These are phyloP conservation scores for Xestia xanthographa DNA, from an alignment of 2,888 invertebrate species.

Conservation along the genomic window DNA sequence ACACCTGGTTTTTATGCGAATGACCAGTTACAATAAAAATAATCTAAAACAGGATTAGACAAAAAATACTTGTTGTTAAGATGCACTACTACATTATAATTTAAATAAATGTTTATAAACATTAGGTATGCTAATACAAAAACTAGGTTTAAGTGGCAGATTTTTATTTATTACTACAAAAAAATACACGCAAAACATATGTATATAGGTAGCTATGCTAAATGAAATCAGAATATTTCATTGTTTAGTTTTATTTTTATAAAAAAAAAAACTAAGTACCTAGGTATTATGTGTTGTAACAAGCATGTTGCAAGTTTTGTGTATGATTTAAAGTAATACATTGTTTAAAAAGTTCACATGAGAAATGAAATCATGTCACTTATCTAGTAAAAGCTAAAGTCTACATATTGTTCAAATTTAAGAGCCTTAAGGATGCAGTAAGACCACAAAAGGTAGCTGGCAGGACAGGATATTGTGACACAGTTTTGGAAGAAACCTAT, in stretches of 20 bases:
- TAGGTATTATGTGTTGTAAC: background rate
- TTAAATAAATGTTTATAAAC: background rate
- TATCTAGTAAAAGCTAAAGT: background rate
- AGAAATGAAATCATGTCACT: constrained; percentile 32
- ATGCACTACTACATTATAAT: constrained; percentile 1
- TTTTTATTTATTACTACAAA: background rate
- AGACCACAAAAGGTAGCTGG: background rate
- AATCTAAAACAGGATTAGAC: background rate
- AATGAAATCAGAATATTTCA: constrained; percentile 11
- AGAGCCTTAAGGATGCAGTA: background rate
- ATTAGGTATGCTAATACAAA: background rate
- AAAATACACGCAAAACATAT: background rate
- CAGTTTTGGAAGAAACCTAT: background rate
- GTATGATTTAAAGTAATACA: constrained; percentile 27
- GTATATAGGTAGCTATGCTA: background rate
- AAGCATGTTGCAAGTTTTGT: constrained; percentile 24
- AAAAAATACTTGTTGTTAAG: constrained; percentile 13
- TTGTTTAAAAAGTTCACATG: constrained; percentile 43
- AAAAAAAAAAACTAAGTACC: background rate
- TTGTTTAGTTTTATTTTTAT: constrained; percentile 13
- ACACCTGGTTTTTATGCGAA: constrained; percentile 24
- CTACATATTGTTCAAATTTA: background rate
- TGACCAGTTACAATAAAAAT: constrained; percentile 14
- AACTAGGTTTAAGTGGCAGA: background rate
- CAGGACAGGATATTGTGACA: background rate